Evolutionary conservation across 2,888 invertebrate genomes (phyloP).

Genomic region (Nomada flava): DNA sequence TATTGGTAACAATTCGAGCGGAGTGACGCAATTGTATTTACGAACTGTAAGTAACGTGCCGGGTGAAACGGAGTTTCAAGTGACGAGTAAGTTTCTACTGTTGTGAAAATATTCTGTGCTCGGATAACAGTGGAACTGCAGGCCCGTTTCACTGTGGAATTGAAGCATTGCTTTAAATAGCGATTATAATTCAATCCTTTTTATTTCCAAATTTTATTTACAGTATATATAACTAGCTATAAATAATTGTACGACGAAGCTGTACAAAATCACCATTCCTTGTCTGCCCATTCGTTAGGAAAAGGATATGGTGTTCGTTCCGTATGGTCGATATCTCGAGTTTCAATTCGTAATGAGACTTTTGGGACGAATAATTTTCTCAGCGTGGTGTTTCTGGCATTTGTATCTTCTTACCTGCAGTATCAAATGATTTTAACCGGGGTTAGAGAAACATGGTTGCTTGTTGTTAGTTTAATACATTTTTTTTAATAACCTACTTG

Average conservation of each 20-base stretch:
- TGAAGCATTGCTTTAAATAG: too few species aligned
- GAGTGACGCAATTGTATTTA: constrained; percentile 1
- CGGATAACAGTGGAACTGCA: too few species aligned
- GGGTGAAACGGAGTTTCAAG: neutral
- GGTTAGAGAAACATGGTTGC: neutral
- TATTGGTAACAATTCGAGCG: constrained; percentile 15
- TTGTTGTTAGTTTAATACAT: neutral
- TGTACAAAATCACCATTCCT: neutral
- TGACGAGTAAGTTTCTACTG: neutral
- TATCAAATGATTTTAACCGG: neutral
- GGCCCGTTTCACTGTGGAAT: too few species aligned
- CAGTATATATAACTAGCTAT: neutral
- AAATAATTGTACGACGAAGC: neutral
- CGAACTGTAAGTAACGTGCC: constrained; percentile 5
- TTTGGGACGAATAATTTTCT: constrained; percentile 22
- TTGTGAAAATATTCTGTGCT: too few species aligned
- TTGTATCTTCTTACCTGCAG: neutral
- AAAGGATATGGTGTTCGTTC: neutral
- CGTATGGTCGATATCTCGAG: constrained; percentile 12
- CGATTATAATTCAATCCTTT: too few species aligned
- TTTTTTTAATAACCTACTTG: neutral
- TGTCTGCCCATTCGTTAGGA: constrained; percentile 23
- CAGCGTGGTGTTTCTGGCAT: neutral
- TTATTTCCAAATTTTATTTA: neutral
- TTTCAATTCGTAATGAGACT: constrained; percentile 2